These are phyloP conservation scores for Protosalanx chinensis DNA, from an alignment of 2,797 vertebrate genomes.

Conservation along the genomic window DNA sequence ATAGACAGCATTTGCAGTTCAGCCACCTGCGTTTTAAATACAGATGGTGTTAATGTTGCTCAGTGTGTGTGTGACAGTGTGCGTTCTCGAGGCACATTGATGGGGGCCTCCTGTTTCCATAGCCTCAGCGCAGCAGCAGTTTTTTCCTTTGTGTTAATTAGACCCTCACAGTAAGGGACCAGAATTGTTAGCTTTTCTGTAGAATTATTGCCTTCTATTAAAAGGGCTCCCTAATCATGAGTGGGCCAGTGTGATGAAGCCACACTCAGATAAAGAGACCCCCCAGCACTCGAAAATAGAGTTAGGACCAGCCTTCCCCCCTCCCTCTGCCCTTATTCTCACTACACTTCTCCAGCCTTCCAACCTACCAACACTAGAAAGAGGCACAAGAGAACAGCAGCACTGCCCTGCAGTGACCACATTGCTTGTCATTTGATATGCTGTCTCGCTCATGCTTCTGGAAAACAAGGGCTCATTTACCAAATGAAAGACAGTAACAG, in stretches of 20 bases:
- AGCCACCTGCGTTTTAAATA: neutral
- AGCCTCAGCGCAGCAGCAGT: conserved; percentile 45
- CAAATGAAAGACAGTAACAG: conserved; percentile 65
- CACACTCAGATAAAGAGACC: conserved; percentile 51
- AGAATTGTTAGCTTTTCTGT: conserved; percentile 62
- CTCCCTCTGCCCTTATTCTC: neutral
- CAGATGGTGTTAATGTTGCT: neutral
- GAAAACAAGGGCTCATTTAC: conserved; percentile 62
- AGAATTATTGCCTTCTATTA: conserved; percentile 74
- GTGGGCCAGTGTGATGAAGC: conserved; percentile 64
- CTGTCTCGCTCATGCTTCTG: conserved; percentile 31
- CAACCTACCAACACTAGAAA: conserved; percentile 54
- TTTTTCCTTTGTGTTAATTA: conserved; percentile 77
- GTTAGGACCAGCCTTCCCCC: neutral
- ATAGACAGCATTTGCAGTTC: neutral
- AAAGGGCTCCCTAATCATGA: conserved; percentile 62
- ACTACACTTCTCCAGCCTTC: conserved; percentile 32
- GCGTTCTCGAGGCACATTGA: conserved; percentile 48
- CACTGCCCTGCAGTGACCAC: conserved; percentile 55
- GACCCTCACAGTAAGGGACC: conserved; percentile 63
- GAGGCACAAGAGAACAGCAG: conserved; percentile 34
- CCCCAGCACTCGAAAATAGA: conserved; percentile 46
- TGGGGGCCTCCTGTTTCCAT: conserved; percentile 52
- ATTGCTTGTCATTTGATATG: conserved; percentile 57
- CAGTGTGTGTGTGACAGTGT: neutral